These are phyloP conservation scores for Neodon shergylaensis DNA, from an alignment of 2,113 vertebrate genomes.

Conservation along the genomic window DNA sequence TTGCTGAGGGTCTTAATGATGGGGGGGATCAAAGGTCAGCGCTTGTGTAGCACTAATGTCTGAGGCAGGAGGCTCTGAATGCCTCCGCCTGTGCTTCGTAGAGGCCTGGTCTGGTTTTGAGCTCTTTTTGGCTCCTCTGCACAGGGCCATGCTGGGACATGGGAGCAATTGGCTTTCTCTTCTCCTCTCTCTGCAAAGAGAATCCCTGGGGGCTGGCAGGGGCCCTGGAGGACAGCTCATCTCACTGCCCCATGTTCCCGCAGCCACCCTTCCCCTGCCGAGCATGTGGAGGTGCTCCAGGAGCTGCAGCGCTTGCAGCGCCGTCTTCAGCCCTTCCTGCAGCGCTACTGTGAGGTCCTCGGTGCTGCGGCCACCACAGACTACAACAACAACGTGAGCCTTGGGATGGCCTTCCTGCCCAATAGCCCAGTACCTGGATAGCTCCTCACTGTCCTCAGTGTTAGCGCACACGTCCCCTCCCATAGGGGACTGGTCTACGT, in stretches of 20 bases:
- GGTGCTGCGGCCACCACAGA: slow-evolving; percentile 89
- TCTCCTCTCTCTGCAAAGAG: background rate
- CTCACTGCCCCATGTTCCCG: background rate
- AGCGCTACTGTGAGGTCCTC: slow-evolving; percentile 92
- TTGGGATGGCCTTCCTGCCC: background rate
- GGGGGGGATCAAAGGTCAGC: rapidly evolving
- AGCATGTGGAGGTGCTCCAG: slow-evolving; percentile 91
- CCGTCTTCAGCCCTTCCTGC: slow-evolving; percentile 92
- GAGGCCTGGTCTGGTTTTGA: background rate
- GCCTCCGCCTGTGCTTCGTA: background rate
- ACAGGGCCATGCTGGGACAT: background rate
- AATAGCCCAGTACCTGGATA: background rate
- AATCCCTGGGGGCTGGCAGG: background rate
- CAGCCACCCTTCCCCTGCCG: slow-evolving; percentile 92
- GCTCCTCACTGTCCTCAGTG: rapidly evolving
- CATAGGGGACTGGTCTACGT: background rate
- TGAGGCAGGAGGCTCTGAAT: background rate
- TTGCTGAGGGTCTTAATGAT: background rate
- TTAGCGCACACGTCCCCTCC: background rate
- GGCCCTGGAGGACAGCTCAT: background rate
- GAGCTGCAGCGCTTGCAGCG: slow-evolving; percentile 91
- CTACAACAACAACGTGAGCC: slow-evolving; percentile 92
- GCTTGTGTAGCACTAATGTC: background rate
- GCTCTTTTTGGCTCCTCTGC: background rate
- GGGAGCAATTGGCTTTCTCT: background rate